Evolutionary conservation across 2,888 invertebrate genomes (phyloP).

Genomic region (Trachelus iudaicus): DNA sequence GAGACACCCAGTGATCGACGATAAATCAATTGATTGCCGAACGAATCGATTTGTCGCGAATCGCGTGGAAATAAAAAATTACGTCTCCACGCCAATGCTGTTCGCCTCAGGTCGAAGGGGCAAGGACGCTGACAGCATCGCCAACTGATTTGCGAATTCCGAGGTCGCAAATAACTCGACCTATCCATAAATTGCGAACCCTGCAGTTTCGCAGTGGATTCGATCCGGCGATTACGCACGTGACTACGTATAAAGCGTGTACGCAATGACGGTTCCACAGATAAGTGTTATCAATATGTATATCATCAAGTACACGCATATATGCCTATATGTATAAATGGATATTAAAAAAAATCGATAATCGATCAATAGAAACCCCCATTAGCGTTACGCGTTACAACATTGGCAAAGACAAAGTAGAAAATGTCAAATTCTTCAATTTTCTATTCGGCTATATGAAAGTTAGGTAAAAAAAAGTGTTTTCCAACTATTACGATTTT

Average conservation of each 20-base stretch:
- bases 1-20: background rate
- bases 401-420: background rate
- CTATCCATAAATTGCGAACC: background rate
- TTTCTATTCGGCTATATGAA: background rate
- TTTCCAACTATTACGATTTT: too few relatives aligned
- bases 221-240: background rate
- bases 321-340: background rate
- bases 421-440: background rate
- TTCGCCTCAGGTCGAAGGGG: background rate
- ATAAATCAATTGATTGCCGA: background rate
- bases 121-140: slow-evolving; percentile 10
- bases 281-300: background rate
- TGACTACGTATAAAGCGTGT: background rate
- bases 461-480: too few relatives aligned
- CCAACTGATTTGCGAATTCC: slow-evolving; percentile 39
- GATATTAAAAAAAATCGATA: background rate
- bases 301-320: background rate
- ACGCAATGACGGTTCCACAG: background rate
- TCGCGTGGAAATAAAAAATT: slow-evolving; percentile 32
- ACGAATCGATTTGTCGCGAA: background rate
- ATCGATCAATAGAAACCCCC: background rate
- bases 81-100: slow-evolving; percentile 31
- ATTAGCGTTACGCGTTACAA: background rate
- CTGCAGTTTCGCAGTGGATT: background rate
- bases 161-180: slow-evolving; percentile 5